Conservation (phyloP, 2,113 vertebrate species). For the Odobenus rosmarus region DNA sequence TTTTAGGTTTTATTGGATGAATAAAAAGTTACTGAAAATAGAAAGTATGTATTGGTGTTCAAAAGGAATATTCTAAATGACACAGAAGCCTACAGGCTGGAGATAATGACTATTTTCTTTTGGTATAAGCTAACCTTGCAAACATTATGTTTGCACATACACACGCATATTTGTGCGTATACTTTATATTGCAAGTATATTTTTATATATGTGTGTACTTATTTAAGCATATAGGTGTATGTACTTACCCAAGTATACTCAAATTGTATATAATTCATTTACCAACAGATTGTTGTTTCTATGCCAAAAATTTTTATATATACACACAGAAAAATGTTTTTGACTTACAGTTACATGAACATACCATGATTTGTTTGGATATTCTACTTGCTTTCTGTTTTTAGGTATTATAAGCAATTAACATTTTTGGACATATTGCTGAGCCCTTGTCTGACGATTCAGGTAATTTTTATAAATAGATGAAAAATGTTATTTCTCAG, state of each 20-base stretch:
- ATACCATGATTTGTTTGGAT: background rate
- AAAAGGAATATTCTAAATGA: conserved; percentile 24
- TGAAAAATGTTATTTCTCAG: background rate
- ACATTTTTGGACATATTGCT: background rate
- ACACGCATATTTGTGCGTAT: background rate
- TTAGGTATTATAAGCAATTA: background rate
- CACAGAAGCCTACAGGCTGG: background rate
- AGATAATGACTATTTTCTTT: background rate
- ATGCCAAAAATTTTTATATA: background rate
- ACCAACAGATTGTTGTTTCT: background rate
- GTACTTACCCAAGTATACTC: background rate
- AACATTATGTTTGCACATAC: background rate
- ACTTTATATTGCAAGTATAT: background rate
- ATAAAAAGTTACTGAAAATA: background rate
- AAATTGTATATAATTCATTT: background rate
- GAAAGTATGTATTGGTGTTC: background rate
- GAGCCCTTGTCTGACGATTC: background rate
- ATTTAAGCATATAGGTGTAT: background rate
- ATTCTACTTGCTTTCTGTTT: background rate
- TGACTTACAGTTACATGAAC: background rate
- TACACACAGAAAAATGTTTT: background rate
- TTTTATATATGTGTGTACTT: background rate
- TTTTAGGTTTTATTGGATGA: background rate
- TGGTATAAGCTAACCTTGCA: background rate
- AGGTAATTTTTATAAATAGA: conserved; percentile 45